Conservation (phyloP, 1,140 invertebrate genomes). For the Dolichoris vasculosae region DNA sequence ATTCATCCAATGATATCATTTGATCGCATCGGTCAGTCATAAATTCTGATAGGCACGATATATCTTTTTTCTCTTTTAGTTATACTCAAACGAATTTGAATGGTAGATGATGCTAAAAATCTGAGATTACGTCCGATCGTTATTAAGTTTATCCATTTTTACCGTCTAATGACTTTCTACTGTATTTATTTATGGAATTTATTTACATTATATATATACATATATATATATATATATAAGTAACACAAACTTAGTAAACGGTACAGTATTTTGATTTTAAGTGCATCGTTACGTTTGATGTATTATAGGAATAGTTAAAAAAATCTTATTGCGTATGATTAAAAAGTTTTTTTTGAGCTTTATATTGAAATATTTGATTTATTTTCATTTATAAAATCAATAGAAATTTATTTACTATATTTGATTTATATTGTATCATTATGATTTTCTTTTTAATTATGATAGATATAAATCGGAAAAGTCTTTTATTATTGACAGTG, state of each 20-base stretch:
- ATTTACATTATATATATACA: neutral
- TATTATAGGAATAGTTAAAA: neutral
- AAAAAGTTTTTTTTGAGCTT: neutral
- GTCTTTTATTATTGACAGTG: neutral
- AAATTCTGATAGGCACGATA: conserved; percentile 31
- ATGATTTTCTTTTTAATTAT: neutral
- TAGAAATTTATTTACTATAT: neutral
- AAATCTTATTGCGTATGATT: neutral
- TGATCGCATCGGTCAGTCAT: conserved; percentile 24
- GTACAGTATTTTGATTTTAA: too few species aligned
- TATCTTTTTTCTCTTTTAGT: neutral
- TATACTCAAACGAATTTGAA: neutral
- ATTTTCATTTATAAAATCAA: neutral
- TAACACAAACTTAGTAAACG: neutral
- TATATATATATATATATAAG: too few species aligned
- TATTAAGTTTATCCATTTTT: neutral
- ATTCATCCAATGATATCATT: conserved; percentile 2
- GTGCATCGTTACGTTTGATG: neutral
- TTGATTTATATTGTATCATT: neutral
- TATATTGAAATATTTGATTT: neutral
- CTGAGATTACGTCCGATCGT: neutral
- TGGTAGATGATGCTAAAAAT: neutral
- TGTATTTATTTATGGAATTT: neutral
- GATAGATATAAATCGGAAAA: neutral
- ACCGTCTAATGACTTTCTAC: neutral